Evolutionary conservation across 2,113 vertebrate genomes (phyloP).

Genomic region (Dromiciops gliroides): DNA sequence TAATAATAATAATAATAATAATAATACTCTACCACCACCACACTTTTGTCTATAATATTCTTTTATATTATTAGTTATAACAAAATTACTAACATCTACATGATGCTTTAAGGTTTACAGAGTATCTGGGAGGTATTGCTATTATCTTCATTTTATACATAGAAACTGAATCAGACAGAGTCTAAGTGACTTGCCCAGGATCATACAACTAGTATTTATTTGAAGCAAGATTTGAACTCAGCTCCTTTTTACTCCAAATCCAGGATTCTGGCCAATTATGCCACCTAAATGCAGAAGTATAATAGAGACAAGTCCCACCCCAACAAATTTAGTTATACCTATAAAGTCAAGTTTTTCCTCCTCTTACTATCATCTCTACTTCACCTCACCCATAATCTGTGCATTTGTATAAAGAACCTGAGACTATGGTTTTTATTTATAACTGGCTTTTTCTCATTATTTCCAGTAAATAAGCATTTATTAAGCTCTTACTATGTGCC

Average conservation of each 20-base stretch:
- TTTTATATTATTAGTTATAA: background rate
- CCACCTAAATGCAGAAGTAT: background rate
- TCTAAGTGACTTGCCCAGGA: background rate
- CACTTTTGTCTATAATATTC: too few species aligned
- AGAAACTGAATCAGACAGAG: background rate
- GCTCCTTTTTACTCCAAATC: background rate
- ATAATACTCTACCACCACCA: too few species aligned
- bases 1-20: too few species aligned
- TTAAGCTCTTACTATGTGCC: background rate
- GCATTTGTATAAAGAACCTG: background rate
- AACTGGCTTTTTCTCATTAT: background rate
- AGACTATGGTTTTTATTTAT: background rate
- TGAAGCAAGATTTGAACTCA: background rate
- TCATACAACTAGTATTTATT: background rate
- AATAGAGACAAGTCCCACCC: background rate
- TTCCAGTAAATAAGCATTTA: background rate
- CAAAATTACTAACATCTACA: background rate
- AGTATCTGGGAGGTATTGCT: background rate
- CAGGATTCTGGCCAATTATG: background rate
- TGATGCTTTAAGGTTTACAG: background rate
- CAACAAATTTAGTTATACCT: background rate
- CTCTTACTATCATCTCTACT: background rate
- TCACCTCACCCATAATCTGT: background rate
- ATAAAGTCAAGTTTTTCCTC: background rate
- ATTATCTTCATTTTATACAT: background rate